Evolutionary conservation across 2,888 invertebrate species (phyloP), one percentile per base, ranked within the genome.

Genomic region (Galeruca laticollis): DNA sequence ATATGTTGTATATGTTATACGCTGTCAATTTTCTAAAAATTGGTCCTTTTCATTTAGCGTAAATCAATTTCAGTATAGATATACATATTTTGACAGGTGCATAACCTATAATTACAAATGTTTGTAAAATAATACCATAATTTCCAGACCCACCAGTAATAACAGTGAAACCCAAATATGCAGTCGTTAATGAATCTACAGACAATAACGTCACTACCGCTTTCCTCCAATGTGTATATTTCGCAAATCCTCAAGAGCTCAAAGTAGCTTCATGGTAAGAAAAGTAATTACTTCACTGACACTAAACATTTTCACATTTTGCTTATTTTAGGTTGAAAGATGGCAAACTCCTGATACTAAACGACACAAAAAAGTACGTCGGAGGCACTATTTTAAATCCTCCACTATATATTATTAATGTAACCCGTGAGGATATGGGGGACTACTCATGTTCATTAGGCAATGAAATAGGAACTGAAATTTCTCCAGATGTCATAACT

Each of bases 71-170:
- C n/a, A n/a, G n/a, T n/a, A n/a, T n/a, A n/a, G n/a, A n/a, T n/a
- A n/a, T n/a, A n/a, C 10, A 43, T 15, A 43, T 43, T 43, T n/a
- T n/a, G 15, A n/a, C 4, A 2, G 33, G 8, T n/a, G 8, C 2
- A 21, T n/a, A 15, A 20, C 18, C 2, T 21, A 40, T n/a, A n/a
- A n/a, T n/a, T 54, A 37, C 26, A 35, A 5, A 35, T 60, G 9
- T 37, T 2, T 15, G 43, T 35, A 8, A 52, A 21, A 54, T 10
- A 1, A 21, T 65, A 57, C 47, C 70, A 60, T 69, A 73, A 63
- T 80, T 86, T 87, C 0, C 88, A 96, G 96, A 95, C 89, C 93
- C 95, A 0, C 96, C 96, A 4, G 92, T 94, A 68, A 94, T 96
- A 3, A 88, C 87, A 68, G 91, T 96, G 64, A 89, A 88, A 60